Evolutionary conservation across 2,888 invertebrate species (phyloP).

Genomic region (Tinea pellionella): DNA sequence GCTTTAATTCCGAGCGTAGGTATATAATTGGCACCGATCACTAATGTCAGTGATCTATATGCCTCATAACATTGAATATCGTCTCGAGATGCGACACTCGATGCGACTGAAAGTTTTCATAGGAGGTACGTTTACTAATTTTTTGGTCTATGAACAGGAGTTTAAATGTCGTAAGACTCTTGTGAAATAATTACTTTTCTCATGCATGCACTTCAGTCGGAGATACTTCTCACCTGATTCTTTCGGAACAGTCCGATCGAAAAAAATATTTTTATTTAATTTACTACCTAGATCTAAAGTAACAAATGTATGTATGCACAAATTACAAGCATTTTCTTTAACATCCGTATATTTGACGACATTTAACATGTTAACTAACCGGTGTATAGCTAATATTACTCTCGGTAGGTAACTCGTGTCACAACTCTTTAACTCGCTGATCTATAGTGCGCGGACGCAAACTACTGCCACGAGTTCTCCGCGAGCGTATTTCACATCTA

Average conservation of each 20-base stretch:
- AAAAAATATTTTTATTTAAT: too few relatives aligned
- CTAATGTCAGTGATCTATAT: constrained; percentile 13
- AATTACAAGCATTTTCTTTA: neutral
- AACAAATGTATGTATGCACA: too few relatives aligned
- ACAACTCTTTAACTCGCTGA: constrained; percentile 1
- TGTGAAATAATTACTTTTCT: too few relatives aligned
- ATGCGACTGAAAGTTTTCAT: too few relatives aligned
- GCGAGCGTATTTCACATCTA: constrained; percentile 30
- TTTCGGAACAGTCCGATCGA: too few relatives aligned
- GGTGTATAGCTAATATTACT: neutral
- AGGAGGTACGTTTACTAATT: too few relatives aligned
- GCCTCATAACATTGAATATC: constrained; percentile 12
- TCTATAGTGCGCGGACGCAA: constrained; percentile 8
- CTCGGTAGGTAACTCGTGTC: neutral
- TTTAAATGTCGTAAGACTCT: too few relatives aligned
- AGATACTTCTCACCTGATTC: too few relatives aligned
- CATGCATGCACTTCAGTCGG: too few relatives aligned
- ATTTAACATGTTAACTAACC: neutral
- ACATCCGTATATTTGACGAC: neutral
- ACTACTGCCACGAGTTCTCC: constrained; percentile 19
- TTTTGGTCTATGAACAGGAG: too few relatives aligned
- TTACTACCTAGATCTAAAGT: too few relatives aligned
- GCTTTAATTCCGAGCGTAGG: constrained; percentile 29
- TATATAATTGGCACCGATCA: constrained; percentile 32
- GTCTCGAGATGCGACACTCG: neutral